These are phyloP conservation scores for Sciurus niger DNA, from an alignment of 2,113 vertebrate genomes.

Conservation along the genomic window DNA sequence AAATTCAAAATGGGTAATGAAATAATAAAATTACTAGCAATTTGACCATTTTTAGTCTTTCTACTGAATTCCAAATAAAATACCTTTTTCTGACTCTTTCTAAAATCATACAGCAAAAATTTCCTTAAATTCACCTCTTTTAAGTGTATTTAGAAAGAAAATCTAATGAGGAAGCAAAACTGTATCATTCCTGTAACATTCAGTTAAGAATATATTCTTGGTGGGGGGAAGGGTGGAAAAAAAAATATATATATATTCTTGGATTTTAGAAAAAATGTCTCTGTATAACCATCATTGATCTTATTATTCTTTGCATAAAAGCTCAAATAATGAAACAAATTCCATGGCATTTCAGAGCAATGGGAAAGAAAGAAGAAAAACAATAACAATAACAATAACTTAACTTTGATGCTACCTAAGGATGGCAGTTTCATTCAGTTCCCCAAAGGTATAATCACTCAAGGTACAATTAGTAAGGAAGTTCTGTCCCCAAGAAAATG, in stretches of 20 bases:
- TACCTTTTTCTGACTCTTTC: background rate
- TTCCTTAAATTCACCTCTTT: background rate
- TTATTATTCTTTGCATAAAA: background rate
- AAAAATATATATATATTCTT: background rate
- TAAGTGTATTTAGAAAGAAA: background rate
- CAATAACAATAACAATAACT: background rate
- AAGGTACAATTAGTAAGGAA: background rate
- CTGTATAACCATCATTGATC: background rate
- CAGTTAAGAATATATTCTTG: background rate
- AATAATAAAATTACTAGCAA: conserved; percentile 10
- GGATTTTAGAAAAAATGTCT: conserved; percentile 3
- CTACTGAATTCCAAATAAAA: background rate
- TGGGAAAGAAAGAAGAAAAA: background rate
- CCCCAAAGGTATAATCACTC: background rate
- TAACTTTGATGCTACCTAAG: background rate
- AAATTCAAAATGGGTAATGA: background rate
- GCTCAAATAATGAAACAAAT: background rate
- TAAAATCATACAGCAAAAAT: background rate
- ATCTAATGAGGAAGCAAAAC: background rate
- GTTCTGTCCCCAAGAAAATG: background rate
- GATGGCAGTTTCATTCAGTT: background rate
- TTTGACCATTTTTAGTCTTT: background rate
- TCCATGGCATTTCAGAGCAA: conserved; percentile 5
- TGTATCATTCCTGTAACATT: background rate
- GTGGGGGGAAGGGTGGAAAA: too few species aligned